A percentile compares a stretch with the other conserved stretches of the same genome.
phyloP scores from a whole-genome alignment of 2,797 vertebrate genomes.

The Nyctibius grandis region DNA sequence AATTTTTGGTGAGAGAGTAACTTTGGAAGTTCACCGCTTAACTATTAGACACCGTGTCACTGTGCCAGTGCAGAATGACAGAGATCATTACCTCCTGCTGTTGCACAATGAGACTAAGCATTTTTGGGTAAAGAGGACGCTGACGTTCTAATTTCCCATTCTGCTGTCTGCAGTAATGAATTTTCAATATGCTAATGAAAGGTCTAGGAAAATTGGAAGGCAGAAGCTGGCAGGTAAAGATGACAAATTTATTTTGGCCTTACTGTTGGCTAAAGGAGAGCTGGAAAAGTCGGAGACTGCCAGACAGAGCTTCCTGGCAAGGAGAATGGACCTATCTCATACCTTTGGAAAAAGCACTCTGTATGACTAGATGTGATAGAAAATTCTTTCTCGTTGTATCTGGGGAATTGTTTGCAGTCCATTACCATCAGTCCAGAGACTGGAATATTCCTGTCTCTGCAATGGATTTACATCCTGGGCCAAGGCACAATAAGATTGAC shows the following conservation, averaged over 20 bases:
- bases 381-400: background rate
- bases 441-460: background rate
- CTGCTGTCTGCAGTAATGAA: background rate
- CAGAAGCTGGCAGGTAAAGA: slow-evolving; percentile 21
- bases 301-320: slow-evolving; percentile 25
- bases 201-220: slow-evolving; percentile 44
- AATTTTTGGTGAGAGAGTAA: background rate
- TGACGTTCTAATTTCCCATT: background rate
- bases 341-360: slow-evolving; percentile 31
- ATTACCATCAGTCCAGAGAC: background rate
- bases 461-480: background rate
- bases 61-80: background rate
- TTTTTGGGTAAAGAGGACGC: background rate
- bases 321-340: background rate
- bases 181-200: slow-evolving; percentile 26
- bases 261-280: background rate
- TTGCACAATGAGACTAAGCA: background rate
- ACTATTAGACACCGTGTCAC: rapidly evolving
- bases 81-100: background rate
- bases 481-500: background rate
- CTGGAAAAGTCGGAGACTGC: background rate
- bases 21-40: background rate
- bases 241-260: slow-evolving; percentile 31
- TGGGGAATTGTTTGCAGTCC: slow-evolving; percentile 2
- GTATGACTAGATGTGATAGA: background rate